Evolutionary conservation across 2,797 vertebrate species (phyloP), one percentile per base, ranked within the genome.

Genomic region (Manis crassicaudata): DNA sequence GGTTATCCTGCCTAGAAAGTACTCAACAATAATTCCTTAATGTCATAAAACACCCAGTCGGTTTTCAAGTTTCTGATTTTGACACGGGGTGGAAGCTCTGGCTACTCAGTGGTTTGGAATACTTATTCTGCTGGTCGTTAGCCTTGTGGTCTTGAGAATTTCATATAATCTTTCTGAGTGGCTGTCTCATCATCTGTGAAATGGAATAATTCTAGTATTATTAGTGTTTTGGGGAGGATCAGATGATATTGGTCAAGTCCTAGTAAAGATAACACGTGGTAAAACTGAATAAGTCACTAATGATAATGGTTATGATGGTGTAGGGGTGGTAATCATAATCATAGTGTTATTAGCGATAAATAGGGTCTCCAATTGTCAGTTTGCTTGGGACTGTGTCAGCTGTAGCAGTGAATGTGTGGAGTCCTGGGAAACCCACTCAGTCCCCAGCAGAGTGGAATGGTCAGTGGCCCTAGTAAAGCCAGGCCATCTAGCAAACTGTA

Each of bases 391-490:
- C 13, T 29, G 17, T 65, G 82, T 40, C 43, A 7, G 18, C 52
- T n/a, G 76, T 23, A n/a, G 23, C n/a, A 63, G 0, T 32, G 6
- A 35, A 37, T 37, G 6, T 46, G 50, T 21, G 0, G 0, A 20
- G 17, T 81, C 72, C 75, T 72, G 35, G 76, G 68, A 73, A 68
- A n/a, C 5, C 18, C 37, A n/a, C 14, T 16, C 2, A 4, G 40
- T 27, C 35, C 75, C 5, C 7, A 50, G 58, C 67, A 86, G 27
- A 43, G 29, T 2, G 17, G 17, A 27, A 13, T 18, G 40, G 40
- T 9, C 25, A 56, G 40, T 35, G 56, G 56, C 13, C 27, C 37
- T 35, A 1, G 5, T 6, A 52, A 37, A 80, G 67, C 50, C 10
- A 46, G 88, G 50, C 40, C 7, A 8, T 6, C 21, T 8, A 72